Evolutionary conservation across 2,888 invertebrate species (phyloP), one percentile per base, ranked within the genome.

Genomic region (Lithodes maja): DNA sequence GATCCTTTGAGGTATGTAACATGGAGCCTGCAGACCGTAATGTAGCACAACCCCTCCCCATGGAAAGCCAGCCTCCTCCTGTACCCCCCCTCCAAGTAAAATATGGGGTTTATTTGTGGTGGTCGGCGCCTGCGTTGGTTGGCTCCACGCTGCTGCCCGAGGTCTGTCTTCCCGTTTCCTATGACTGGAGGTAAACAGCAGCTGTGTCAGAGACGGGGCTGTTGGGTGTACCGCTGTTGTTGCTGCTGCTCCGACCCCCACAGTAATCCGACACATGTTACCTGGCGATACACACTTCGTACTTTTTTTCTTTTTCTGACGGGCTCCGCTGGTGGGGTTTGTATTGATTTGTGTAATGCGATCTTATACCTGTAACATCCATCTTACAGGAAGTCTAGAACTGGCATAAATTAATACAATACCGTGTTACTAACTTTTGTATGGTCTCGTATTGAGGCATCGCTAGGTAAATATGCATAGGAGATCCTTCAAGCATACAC

Each of bases 141-240:
- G 33, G 33, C 15, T 15, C 83, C 83, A 78, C 83, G 87, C 83
- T 71, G 79, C 50, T 80, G 55, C 80, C 77, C 81, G 33, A 54
- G 49, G 82, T 54, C 17, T 68, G 83, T 87, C 87, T 87, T 87
- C 83, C 83, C 83, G 83, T 83, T 83, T 87, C 87, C 87, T 83
- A 79, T 87, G 87, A 83, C 83, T 78, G 55, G 83, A 83, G 87
- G 87, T 87, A 87, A 87, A 87, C 87, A 87, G 83, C 53, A 83
- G 83, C 53, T 68, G n/a, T 54, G 71, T 79, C 15, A 52, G 87
- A 83, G 87, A 83, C 83, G 82, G 78, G 17, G 17, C n/a, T 71
- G 71, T 9, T 12, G 17, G 71, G 71, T 71, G 71, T 71, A 17
- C n/a, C 17, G 61, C 7, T 33, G 54, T 17, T 52, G 77, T 3